Base-by-base conservation (phyloP, 2,113 vertebrate genomes). In the Xiphophorus hellerii region DNA sequence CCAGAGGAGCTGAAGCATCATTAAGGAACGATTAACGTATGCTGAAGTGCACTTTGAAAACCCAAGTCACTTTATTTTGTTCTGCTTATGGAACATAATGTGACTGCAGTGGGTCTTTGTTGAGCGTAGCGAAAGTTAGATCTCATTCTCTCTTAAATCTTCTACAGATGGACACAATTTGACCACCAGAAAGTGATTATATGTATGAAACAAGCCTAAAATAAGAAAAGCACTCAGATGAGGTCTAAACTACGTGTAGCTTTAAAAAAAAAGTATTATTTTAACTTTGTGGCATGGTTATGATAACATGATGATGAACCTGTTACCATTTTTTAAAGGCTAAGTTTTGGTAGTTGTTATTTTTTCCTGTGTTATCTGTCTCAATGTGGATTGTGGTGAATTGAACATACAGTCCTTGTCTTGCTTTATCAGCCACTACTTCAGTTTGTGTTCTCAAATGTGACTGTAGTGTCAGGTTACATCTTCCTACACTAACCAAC, bases 1-100 rank as follows among this genome's bases (percentile, higher is more conserved):
- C 89, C 69, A 78, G 73, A 71, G 71, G 83, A 84, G 82, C 72
- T 83, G 76, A 83, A 88, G 67, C 74, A 65, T 86, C 79, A 86
- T 87, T 84, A 88, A 81, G 63, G 63, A 87, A 66, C 66, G 84
- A 86, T 87, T 85, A 88, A 76, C 78, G 86, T 65, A 74, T 69
- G 69, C 66, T 71, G 75, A 67, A 8, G 54, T 37, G 31, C 27
- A 75, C 76, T 86, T 68, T 80, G 67, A 87, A 90, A 84, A 69
- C 75, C 61, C 42, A 77, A 74, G 58, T 69, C 48, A 79, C 44
- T 81, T 76, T 25, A 80, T 83, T 79, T 73, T 82, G 14, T 58
- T 82, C 60, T 42, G 31, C 29, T 51, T 54, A 82, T 85, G 78
- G 71, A 87, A 84, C 22, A 58, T 58, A 58, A 58, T 58, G 51